Base-by-base conservation (phyloP, 2,113 vertebrate species). In the Vidua macroura region DNA sequence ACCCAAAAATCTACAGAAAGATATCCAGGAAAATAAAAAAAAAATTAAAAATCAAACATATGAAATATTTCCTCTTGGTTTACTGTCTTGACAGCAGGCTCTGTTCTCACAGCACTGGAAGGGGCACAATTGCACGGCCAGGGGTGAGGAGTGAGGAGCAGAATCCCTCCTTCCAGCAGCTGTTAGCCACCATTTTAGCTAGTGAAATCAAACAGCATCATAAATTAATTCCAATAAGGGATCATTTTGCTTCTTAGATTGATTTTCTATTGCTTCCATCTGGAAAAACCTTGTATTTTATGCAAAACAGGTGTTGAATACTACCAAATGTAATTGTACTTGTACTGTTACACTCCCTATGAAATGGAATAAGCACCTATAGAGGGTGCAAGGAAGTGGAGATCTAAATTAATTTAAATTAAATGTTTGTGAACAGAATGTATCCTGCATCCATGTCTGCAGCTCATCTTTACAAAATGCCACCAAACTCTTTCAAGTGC, bases 281-380 rank as follows among this genome's bases (percentile, higher is more conserved):
- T 94, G 87, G 69, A 77, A 91, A 91, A 92, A 77, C 13, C 59
- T 67, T 96, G 88, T 80, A 59, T 94, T 92, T 95, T 90, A 88
- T 80, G 72, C 51, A 95, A 94, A 92, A 58, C 16, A 92, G 59
- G 59, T 91, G 67, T 70, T 86, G 90, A 90, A 88, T 3, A 6
- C 48, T 70, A 90, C 63, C 51, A 83, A 79, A 88, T 70, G 30
- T 69, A 62, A 80, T 70, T 27, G 21, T 41, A 60, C 53, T 83
- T 68, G 30, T 64, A 49, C 49, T 44, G 22, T 60, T 76, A 22
- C 23, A 25, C 7, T 87, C 20, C 7, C 27, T 59, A 7, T 35
- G 43, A 86, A 92, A 73, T 15, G 6, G 21, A 93, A 86, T 63
- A 77, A 81, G 21, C 35, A 86, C 39, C 51, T 68, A 64, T 24